phyloP scores from a whole-genome alignment of 2,888 invertebrate species.

The Drosophila heteroneura region DNA sequence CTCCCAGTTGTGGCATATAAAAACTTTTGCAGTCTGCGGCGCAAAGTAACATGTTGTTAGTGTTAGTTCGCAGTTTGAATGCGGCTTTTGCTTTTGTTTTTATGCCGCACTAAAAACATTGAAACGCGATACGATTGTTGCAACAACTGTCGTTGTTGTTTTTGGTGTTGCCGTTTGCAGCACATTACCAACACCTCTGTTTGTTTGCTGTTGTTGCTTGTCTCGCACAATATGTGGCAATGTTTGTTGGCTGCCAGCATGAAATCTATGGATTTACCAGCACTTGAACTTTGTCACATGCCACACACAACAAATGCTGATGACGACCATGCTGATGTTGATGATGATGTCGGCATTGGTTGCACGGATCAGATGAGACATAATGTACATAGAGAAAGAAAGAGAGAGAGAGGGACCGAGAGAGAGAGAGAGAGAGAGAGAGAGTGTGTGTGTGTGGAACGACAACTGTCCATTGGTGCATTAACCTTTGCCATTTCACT shows the following conservation, averaged over 20 bases:
- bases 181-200: slow-evolving; percentile 71
- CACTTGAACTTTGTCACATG: slow-evolving; percentile 84
- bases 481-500: slow-evolving; percentile 69
- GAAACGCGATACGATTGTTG: slow-evolving; percentile 78
- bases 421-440: background rate
- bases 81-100: slow-evolving; percentile 78
- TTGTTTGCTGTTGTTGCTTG: slow-evolving; percentile 53
- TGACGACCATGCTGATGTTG: slow-evolving; percentile 29
- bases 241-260: slow-evolving; percentile 76
- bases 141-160: slow-evolving; percentile 53
- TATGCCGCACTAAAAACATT: slow-evolving; percentile 78
- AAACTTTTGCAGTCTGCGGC: slow-evolving; percentile 73
- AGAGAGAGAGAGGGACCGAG: background rate
- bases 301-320: slow-evolving; percentile 19
- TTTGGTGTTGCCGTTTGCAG: slow-evolving; percentile 44
- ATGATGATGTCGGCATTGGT: slow-evolving; percentile 60
- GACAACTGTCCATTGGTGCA: slow-evolving; percentile 69
- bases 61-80: slow-evolving; percentile 73
- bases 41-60: slow-evolving; percentile 47
- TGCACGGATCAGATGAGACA: slow-evolving; percentile 51
- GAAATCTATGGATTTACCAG: slow-evolving; percentile 84
- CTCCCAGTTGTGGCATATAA: slow-evolving; percentile 60
- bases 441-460: background rate
- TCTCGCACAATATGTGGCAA: slow-evolving; percentile 80
- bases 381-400: slow-evolving; percentile 22